A percentile compares a stretch with the other conserved stretches of the same genome.
phyloP scores from a whole-genome alignment of 2,888 invertebrate genomes.

The Stenodema calcarata region DNA sequence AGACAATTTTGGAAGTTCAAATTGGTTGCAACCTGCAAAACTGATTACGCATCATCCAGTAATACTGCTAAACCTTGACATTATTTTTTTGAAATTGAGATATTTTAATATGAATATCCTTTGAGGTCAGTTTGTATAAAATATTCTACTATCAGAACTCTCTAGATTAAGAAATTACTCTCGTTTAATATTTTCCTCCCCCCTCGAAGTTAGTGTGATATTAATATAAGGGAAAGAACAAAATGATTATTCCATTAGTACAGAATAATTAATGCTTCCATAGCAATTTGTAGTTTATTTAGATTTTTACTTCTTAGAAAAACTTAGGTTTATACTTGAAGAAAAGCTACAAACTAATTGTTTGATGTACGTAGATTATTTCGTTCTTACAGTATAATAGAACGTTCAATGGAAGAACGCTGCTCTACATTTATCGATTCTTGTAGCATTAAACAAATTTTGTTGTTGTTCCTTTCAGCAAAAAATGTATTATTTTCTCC shows the following conservation, averaged over 20 bases:
- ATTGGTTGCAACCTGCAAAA: background rate
- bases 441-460: background rate
- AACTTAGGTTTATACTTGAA: too few species aligned
- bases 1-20: background rate
- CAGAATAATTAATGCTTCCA: background rate
- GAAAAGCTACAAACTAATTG: too few species aligned
- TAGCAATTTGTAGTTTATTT: background rate
- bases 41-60: background rate
- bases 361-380: background rate
- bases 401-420: background rate
- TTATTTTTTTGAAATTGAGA: background rate
- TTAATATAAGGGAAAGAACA: background rate
- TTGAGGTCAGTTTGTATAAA: background rate
- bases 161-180: background rate
- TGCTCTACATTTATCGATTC: background rate
- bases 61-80: background rate
- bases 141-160: background rate
- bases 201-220: conserved; percentile 20
- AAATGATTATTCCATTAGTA: background rate
- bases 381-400: background rate
- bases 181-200: background rate
- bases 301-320: background rate
- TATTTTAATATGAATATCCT: background rate
- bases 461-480: background rate
- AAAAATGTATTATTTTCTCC: background rate